Evolutionary conservation across 2,888 invertebrate genomes (phyloP), one percentile per base, ranked within the genome.

Genomic region (Leptinotarsa rubiginosa): DNA sequence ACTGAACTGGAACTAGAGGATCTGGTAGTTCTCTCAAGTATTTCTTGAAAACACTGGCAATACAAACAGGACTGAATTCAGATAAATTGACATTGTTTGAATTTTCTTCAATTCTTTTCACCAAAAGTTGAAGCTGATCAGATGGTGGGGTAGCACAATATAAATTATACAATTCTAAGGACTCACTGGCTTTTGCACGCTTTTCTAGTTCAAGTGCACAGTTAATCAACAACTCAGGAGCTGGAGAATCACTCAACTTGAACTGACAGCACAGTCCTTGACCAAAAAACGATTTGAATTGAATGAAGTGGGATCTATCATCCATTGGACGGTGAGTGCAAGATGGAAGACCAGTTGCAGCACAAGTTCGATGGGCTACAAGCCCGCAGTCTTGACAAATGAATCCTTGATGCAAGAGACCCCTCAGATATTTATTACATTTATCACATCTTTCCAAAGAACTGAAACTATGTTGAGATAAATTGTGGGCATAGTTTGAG

Each of bases 311-410:
- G 75, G 86, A 85, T 67, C 84, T 84, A 52, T 86, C 82, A 69
- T 83, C 82, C 74, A 80, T 70, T 69, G 80, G 78, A 65, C 79
- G 78, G 68, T 79, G 79, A 4, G 77, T 81, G 69, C 84, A 93
- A 74, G 89, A 86, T 65, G 91, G 90, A 79, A 92, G 87, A 76
- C 92, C 92, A 74, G 91, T 91, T 59, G 92, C 91, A 65, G 92
- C 90, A 86, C 94, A 94, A 77, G 92, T 92, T 77, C 92, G 89
- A 87, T 94, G 94, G 79, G 92, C 91, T 76, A 93, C 91, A 81
- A 93, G 87, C 73, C 93, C 93, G 87, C 94, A 94, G 90, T 93
- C 91, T 89, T 92, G 90, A 85, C 94, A 94, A 78, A 93, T 90
- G 76, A 92, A 90, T 68, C 94, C 94, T 87, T 94, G 93, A 83